Conservation (phyloP, 2,797 vertebrate species). For the Cyprinodon diabolis region DNA sequence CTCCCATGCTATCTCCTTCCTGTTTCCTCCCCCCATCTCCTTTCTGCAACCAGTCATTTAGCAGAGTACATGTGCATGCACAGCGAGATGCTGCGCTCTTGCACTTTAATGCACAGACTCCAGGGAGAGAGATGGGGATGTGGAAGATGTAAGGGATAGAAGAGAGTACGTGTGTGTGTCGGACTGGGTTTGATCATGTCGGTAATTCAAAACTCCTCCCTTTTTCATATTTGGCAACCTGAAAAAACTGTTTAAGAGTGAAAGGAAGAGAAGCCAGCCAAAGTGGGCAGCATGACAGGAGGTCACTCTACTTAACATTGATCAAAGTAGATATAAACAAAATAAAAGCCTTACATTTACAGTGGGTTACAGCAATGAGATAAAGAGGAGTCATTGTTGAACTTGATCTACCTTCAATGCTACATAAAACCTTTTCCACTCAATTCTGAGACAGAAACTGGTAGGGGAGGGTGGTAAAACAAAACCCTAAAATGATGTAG, state of each 20-base stretch:
- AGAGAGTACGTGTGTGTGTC: constrained; percentile 20
- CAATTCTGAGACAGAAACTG: not conserved
- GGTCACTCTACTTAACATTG: constrained; percentile 62
- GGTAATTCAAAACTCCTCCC: constrained; percentile 58
- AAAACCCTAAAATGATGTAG: not conserved
- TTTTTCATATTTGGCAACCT: constrained; percentile 73
- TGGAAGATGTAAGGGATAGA: constrained; percentile 22
- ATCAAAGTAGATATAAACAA: constrained; percentile 40
- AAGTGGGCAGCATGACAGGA: constrained; percentile 45
- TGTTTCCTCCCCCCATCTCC: constrained; percentile 65
- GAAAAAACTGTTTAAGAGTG: constrained; percentile 55
- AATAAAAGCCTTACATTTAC: not conserved
- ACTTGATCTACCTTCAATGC: not conserved
- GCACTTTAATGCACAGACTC: constrained; percentile 60
- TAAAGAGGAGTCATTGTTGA: not conserved
- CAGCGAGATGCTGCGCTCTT: constrained; percentile 56
- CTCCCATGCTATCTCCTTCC: constrained; percentile 70
- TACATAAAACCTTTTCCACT: not conserved
- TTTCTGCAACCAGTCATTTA: constrained; percentile 76
- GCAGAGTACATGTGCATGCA: constrained; percentile 69
- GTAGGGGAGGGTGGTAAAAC: not conserved
- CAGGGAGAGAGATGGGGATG: constrained; percentile 52
- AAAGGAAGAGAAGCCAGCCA: constrained; percentile 20
- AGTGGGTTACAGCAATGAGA: not conserved
- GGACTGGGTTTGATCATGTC: constrained; percentile 47